Conservation (phyloP, 2,113 vertebrate genomes). For the Gnathonemus longibarbis region DNA sequence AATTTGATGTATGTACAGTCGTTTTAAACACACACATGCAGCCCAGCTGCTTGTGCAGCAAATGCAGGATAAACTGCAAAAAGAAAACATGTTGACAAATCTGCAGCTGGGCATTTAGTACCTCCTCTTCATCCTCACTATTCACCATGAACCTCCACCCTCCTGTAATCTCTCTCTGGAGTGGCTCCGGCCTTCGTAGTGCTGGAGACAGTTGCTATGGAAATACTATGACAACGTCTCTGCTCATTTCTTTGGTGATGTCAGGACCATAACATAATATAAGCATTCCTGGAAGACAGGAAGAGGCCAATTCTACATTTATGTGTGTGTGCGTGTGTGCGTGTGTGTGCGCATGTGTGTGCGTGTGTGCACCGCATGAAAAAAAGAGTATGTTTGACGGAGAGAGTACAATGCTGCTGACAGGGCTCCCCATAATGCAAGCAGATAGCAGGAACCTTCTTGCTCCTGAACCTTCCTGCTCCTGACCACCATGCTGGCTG, state of each 20-base stretch:
- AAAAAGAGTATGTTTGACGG: neutral
- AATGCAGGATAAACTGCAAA: neutral
- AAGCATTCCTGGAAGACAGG: neutral
- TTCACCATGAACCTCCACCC: neutral
- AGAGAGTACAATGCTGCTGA: neutral
- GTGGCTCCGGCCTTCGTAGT: constrained; percentile 23
- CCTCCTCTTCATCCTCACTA: neutral
- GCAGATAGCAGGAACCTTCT: neutral
- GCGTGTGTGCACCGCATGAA: neutral
- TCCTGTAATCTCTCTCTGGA: constrained; percentile 12
- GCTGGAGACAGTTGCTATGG: constrained; percentile 41
- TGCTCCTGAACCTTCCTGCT: neutral
- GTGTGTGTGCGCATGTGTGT: neutral
- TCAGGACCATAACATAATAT: constrained; percentile 24
- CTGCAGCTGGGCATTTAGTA: neutral
- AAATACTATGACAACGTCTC: constrained; percentile 46
- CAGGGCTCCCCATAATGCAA: neutral
- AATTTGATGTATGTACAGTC: neutral
- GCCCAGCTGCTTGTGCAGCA: neutral
- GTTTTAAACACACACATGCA: neutral
- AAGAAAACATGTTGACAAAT: neutral
- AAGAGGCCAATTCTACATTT: neutral
- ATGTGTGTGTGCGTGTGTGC: neutral
- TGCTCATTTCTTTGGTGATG: constrained; percentile 35
- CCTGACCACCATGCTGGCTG: neutral